phyloP scores from a whole-genome alignment of 2,797 vertebrate species.

The Peromyscus nudipes region DNA sequence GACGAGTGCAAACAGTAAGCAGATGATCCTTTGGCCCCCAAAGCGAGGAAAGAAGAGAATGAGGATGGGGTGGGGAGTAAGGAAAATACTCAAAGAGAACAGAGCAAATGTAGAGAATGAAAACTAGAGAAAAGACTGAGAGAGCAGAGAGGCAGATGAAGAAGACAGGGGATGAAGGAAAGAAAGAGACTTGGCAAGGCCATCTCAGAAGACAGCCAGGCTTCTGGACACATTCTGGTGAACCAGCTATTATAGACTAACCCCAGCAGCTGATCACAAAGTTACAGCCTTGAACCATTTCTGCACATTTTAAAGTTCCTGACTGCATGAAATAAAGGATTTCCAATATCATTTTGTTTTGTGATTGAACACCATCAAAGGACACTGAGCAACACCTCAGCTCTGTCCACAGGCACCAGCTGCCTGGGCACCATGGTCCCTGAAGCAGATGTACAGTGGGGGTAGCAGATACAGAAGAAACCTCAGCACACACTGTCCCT shows the following conservation, averaged over 20 bases:
- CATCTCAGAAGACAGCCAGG: fast-evolving
- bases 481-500: background rate
- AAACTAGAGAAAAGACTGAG: background rate
- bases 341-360: background rate
- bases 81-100: background rate
- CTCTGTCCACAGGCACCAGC: background rate
- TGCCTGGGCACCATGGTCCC: fast-evolving
- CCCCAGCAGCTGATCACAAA: background rate
- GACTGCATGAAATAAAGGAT: background rate
- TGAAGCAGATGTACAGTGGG: background rate
- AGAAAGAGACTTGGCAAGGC: background rate
- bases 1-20: background rate
- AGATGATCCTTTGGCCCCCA: background rate
- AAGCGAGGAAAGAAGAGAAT: background rate
- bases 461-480: fast-evolving
- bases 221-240: background rate
- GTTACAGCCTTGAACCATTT: background rate
- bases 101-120: background rate
- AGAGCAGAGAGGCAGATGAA: background rate
- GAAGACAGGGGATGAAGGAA: no score
- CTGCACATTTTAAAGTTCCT: background rate
- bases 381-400: background rate
- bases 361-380: background rate
- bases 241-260: background rate
- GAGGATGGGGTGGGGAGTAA: background rate